Percentiles rank a stretch among this genome's conserved stretches.
These are phyloP conservation scores for Trematomus loennbergii DNA, from an alignment of 2,113 vertebrate species.

Conservation along the genomic window DNA sequence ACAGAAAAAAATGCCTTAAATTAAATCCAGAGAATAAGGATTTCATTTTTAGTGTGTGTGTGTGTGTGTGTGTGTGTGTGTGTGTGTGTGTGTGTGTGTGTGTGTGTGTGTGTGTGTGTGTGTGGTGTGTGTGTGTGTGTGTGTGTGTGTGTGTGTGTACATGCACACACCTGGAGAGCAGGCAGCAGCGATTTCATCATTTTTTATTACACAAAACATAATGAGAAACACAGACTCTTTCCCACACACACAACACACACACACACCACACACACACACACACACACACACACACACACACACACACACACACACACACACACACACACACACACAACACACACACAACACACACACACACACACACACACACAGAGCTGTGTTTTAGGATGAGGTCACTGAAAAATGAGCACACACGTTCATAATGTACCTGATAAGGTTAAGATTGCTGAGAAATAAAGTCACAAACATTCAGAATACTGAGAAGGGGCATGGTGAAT, in stretches of 20 bases:
- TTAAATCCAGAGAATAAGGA: conserved; percentile 31
- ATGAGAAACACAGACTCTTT: conserved; percentile 64
- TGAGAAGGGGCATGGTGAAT: background rate
- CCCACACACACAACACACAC: conserved; percentile 19
- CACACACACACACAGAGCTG: conserved; percentile 34
- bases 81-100: background rate
- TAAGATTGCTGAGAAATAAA: conserved; percentile 29
- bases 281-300: conserved; percentile 6
- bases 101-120: background rate
- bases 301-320: conserved; percentile 2
- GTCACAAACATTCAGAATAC: too few relatives aligned
- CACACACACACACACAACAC: conserved; percentile 10
- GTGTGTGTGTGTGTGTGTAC: background rate
- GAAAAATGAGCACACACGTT: conserved; percentile 33
- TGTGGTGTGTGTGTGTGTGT: background rate
- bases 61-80: background rate
- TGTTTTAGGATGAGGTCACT: conserved; percentile 60
- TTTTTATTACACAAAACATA: conserved; percentile 45
- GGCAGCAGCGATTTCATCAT: conserved; percentile 42
- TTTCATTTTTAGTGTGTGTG: conserved; percentile 11
- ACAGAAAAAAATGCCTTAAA: conserved; percentile 30
- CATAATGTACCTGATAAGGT: conserved; percentile 48
- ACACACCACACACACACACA: conserved; percentile 13
- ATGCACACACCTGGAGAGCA: conserved; percentile 41
- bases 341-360: background rate